Evolutionary conservation across 2,797 vertebrate species (phyloP), one percentile per base, ranked within the genome.

Genomic region (Epinephelus coioides): DNA sequence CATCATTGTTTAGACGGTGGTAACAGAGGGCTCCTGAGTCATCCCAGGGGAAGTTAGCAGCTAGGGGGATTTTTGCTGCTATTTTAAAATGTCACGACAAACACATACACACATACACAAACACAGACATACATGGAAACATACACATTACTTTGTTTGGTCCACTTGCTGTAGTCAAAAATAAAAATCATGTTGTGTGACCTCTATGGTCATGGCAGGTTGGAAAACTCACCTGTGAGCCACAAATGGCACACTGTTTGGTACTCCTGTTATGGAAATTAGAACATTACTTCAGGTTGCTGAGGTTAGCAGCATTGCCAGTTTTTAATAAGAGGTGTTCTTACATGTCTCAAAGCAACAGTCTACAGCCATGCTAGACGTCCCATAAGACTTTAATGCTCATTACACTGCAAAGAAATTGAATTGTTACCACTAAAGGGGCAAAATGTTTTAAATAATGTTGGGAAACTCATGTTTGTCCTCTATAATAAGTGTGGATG

Each of bases 11-110:
- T 79, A 75, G 83, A 74, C 60, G 43, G 78, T 44, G 81, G 78
- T 69, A 61, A 55, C 67, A 64, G 19, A 79, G 43, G 50, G 78
- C 34, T 56, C 15, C 81, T 95, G 91, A 95, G 79, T 95, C 93
- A 95, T 49, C 9, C 5, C 38, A 43, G 79, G 76, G 93, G 94
- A 94, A 94, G 89, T 93, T 87, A 27, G n/a, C n/a, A 38, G 81
- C 40, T 0, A 12, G 47, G 91, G 92, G 92, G 57, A 83, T 82
- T 91, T 94, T 90, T 87, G 25, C 23, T 78, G 83, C 80, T 91
- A 91, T 91, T 92, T 89, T 81, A 76, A 89, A 88, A 78, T 40
- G 34, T 27, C 60, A 71, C 0, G 0, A 60, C 75, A 85, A 34
- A 79, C 74, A 78, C 14, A 79, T 72, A 78, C 14, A 72, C 19